Base-by-base conservation (phyloP, 2,113 vertebrate species). In the Sterna hirundo region DNA sequence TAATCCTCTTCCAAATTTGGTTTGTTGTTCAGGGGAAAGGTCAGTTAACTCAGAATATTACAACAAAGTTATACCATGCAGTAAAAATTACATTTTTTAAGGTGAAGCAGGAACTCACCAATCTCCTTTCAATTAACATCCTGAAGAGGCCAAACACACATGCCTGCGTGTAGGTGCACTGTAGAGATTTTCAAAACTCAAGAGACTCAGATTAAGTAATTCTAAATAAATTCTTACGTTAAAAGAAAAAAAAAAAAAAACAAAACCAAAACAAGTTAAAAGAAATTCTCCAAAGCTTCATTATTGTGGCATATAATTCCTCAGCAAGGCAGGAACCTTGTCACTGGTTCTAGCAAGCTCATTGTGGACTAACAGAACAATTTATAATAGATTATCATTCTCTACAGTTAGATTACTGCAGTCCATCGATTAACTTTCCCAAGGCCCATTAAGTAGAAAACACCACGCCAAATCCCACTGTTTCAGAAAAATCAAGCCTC, bases 141-240 rank as follows among this genome's bases (percentile, higher is more conserved):
- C 20, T 12, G 22, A 83, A 47, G 34, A 81, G 58, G 80, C 13
- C 44, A 74, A 72, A 74, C 12, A 38, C 10, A 5, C 8, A 1
- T 3, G 4, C 0, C 0, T 10, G 21, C 5, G 11, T 29, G 10
- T 6, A 88, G 19, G 19, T 15, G 26, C 42, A 64, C 44, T 15
- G 15, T 2, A 72, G 8, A 76, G 6, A 42, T 62, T 52, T 61
- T 72, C 46, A 76, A 65, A 96, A 19, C 36, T 89, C 46, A 47
- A 30, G 44, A 81, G 13, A 42, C 15, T 90, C 42, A 60, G 40
- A 62, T 75, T 42, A 85, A 7, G 10, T 26, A 58, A 74, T 36
- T 61, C 18, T 66, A 77, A 36, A 79, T 30, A 47, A 52, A 62
- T 42, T 47, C 10, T 86, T 40, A 47, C 2, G 13, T 57, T 77